Base-by-base conservation (phyloP, 2,797 vertebrate species). In the Fistularia commersonii region DNA sequence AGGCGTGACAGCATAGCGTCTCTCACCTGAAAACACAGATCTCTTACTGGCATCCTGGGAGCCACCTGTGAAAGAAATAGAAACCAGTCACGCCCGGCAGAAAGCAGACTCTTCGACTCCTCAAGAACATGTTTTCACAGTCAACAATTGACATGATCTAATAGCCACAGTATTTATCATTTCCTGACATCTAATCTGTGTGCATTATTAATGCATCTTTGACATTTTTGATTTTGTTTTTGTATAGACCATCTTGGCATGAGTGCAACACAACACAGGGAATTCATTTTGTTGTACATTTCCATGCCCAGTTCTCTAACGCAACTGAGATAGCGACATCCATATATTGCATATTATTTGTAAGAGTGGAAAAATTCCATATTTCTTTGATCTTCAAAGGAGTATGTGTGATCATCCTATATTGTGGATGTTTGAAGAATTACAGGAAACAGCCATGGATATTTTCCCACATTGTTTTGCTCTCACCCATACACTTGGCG, bases 21-120 rank as follows among this genome's bases (percentile, higher is more conserved):
- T 2, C 86, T 81, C 63, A 92, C 91, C 91, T 90, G 91, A 92
- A 87, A 92, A 91, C 76, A 91, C 82, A 1, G 90, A 91, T 78
- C 90, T 87, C 63, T 89, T 90, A 61, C 59, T 90, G 75, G 81
- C 72, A 55, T 90, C 89, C 61, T 82, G 74, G 48, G 85, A 77
- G 70, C 77, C 77, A 77, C 90, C 91, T 92, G 63, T n/a, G 45
- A 51, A 68, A 34, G 48, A 48, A 48, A 32, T 61, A 60, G 6
- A 65, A 4, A 39, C 51, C 51, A 65, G 23, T 7, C n/a, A 1
- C 45, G 10, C 6, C 11, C 11, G 6, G 7, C 5, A 46, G 32
- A 23, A 23, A 23, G 23, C 23, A 23, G 23, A 23, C 23, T 23
- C 2, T 23, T 8, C 6, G 1, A 7, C 1, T 15, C 5, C 32